These are phyloP conservation scores for Smutsia temminckii DNA, from an alignment of 2,797 vertebrate species.

Conservation along the genomic window DNA sequence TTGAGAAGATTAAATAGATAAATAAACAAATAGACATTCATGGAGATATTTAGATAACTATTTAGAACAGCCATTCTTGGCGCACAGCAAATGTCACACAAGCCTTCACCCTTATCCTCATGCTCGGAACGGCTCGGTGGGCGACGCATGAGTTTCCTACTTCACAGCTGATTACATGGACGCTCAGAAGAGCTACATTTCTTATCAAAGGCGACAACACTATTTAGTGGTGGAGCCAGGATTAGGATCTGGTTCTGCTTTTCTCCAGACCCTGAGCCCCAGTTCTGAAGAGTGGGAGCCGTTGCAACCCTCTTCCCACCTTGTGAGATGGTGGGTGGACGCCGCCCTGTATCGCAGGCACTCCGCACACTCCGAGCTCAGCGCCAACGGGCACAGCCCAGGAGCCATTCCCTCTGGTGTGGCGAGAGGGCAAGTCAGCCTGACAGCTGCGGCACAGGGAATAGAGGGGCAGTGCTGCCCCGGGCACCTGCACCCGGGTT, in stretches of 20 bases:
- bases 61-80: background rate
- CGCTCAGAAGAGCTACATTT: background rate
- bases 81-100: background rate
- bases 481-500: background rate
- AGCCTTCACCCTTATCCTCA: background rate
- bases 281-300: background rate
- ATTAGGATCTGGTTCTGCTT: background rate
- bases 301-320: background rate
- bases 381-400: accelerated
- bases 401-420: background rate
- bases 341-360: background rate
- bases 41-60: background rate
- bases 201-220: background rate
- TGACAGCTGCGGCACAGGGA: background rate
- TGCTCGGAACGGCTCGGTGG: background rate
- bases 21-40: background rate
- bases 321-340: background rate
- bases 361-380: accelerated
- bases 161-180: background rate
- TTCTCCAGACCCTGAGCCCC: background rate
- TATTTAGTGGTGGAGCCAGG: background rate
- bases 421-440: background rate
- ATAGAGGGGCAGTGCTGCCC: too few relatives aligned
- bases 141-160: background rate
- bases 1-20: background rate